Evolutionary conservation across 1,140 invertebrate species (phyloP).

Genomic region (Hycleus phaleratus): DNA sequence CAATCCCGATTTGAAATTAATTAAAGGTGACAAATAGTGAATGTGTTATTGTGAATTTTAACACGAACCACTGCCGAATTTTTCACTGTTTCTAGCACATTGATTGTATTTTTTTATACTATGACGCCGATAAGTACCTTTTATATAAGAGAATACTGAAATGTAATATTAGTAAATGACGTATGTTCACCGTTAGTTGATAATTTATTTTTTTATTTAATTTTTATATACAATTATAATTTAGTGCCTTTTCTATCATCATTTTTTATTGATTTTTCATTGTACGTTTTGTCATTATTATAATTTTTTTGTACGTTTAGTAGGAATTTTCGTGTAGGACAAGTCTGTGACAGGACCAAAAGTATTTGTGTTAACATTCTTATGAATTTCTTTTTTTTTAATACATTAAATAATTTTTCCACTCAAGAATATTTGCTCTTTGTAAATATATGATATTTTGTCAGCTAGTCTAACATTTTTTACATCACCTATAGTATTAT

Average conservation of each 20-base stretch:
- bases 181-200: neutral
- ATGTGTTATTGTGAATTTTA: too few species aligned
- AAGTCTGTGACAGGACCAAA: too few species aligned
- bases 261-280: neutral
- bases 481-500: constrained; percentile 13
- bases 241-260: neutral
- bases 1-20: constrained; percentile 31
- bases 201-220: constrained; percentile 7
- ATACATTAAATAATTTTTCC: too few species aligned
- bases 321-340: too few species aligned
- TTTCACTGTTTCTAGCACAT: neutral
- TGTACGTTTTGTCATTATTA: neutral
- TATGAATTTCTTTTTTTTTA: too few species aligned
- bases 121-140: neutral
- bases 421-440: too few species aligned
- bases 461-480: constrained; percentile 14
- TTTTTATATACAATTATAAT: neutral
- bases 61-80: constrained; percentile 1
- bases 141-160: neutral
- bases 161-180: too few species aligned
- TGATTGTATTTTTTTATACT: neutral
- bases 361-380: too few species aligned
- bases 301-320: neutral
- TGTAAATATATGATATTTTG: neutral
- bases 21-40: neutral